Percentiles rank a stretch among this genome's conserved stretches.
These are phyloP conservation scores for Hylaeus anthracinus DNA, from an alignment of 1,140 invertebrate genomes.

Conservation along the genomic window DNA sequence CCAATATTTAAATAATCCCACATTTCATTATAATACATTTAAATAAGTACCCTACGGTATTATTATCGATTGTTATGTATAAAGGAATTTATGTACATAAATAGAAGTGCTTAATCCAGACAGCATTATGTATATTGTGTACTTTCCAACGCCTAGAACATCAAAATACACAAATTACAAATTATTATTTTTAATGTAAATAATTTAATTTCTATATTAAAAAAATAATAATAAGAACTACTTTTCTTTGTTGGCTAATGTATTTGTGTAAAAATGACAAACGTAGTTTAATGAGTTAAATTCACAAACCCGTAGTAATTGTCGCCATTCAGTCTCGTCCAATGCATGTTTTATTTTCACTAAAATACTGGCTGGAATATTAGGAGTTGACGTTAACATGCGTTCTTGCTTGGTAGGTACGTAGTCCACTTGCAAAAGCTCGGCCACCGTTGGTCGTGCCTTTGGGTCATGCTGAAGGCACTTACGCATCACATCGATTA, in stretches of 20 bases:
- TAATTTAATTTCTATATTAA: background rate
- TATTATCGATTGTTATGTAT: constrained; percentile 47
- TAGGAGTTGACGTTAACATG: constrained; percentile 4
- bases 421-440: constrained; percentile 87
- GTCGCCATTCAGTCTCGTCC: constrained; percentile 73
- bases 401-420: constrained; percentile 54
- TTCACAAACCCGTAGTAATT: constrained; percentile 68
- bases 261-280: background rate
- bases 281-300: background rate
- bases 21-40: constrained; percentile 35
- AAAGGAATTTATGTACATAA: constrained; percentile 57
- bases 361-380: constrained; percentile 67
- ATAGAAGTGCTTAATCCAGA: constrained; percentile 34
- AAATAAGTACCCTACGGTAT: constrained; percentile 35
- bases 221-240: too few relatives aligned
- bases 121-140: constrained; percentile 41
- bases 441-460: constrained; percentile 85
- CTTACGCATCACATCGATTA: constrained; percentile 84
- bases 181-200: constrained; percentile 17
- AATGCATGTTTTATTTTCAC: constrained; percentile 72
- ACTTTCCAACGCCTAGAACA: constrained; percentile 62
- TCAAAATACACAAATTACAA: constrained; percentile 20
- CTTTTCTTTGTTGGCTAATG: constrained; percentile 16
- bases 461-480: constrained; percentile 88
- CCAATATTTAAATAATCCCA: constrained; percentile 27